These are phyloP conservation scores for Macrochelys suwanniensis DNA, from an alignment of 2,797 vertebrate genomes.

Conservation along the genomic window DNA sequence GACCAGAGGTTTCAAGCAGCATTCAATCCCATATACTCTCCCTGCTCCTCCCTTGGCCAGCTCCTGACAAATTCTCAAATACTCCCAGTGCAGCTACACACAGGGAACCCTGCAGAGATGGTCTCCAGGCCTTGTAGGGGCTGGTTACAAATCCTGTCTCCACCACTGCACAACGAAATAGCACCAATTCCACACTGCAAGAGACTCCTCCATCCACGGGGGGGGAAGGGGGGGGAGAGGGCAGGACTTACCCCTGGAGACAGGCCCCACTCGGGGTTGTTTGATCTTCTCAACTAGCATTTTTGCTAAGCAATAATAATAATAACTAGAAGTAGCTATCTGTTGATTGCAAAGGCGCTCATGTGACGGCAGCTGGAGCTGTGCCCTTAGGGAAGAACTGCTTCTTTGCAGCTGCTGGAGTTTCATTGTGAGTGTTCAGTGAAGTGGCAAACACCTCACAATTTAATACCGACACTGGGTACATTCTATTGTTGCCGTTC, in stretches of 20 bases:
- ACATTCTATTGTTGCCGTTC: neutral
- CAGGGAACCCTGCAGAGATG: neutral
- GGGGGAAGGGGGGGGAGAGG: no score
- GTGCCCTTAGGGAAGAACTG: accelerated
- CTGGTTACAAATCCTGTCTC: neutral
- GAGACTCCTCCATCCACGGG: accelerated
- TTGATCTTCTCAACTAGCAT: neutral
- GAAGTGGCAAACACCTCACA: neutral
- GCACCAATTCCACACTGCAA: accelerated
- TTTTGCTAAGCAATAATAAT: neutral
- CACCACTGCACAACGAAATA: neutral
- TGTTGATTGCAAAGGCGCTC: neutral
- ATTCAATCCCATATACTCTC: neutral
- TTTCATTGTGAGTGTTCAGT: neutral
- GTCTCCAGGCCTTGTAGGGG: neutral
- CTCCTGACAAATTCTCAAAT: neutral
- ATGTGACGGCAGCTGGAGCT: neutral
- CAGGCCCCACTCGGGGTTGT: neutral
- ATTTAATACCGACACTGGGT: neutral
- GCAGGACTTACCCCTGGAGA: neutral
- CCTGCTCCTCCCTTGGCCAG: neutral
- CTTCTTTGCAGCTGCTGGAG: neutral
- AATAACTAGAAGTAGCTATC: neutral
- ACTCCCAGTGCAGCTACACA: neutral
- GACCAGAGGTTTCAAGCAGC: neutral